Evolutionary conservation across 2,888 invertebrate genomes (phyloP).

Genomic region (Euzetes globulus): DNA sequence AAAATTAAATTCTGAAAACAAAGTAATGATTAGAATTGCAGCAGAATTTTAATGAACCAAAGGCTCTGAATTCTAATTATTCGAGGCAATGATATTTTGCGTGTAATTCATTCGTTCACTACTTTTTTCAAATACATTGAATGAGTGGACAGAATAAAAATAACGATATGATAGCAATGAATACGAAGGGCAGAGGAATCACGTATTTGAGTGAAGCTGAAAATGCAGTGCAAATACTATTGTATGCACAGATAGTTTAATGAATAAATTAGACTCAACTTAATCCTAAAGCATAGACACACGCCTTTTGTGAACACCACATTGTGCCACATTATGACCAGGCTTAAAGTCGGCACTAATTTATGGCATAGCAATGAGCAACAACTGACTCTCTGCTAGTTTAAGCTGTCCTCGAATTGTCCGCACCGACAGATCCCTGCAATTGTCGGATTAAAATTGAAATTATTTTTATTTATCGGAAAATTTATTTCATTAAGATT

Average conservation of each 20-base stretch:
- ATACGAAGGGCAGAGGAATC: conserved; percentile 7
- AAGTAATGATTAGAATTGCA: too few species aligned
- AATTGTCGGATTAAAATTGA: conserved; percentile 12
- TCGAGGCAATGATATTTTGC: not conserved
- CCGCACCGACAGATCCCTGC: not conserved
- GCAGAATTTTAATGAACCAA: not conserved
- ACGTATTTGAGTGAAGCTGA: not conserved
- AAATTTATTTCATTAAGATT: not conserved
- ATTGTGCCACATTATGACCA: not conserved
- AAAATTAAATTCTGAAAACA: too few species aligned
- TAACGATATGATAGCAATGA: not conserved
- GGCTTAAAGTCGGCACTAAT: not conserved
- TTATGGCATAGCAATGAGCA: conserved; percentile 32
- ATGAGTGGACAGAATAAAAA: conserved; percentile 24
- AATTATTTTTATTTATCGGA: conserved; percentile 10
- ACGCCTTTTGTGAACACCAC: conserved; percentile 30
- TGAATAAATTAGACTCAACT: conserved; percentile 27
- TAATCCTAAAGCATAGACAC: conserved; percentile 27
- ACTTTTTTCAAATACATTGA: conserved; percentile 14
- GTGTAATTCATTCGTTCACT: conserved; percentile 20
- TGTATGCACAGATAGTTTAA: conserved; percentile 21
- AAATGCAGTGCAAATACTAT: conserved; percentile 17
- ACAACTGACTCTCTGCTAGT: conserved; percentile 5
- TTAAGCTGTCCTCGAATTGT: conserved; percentile 17
- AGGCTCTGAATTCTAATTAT: not conserved